Evolutionary conservation across 2,113 vertebrate genomes (phyloP).

Genomic region (Osmerus eperlanus): DNA sequence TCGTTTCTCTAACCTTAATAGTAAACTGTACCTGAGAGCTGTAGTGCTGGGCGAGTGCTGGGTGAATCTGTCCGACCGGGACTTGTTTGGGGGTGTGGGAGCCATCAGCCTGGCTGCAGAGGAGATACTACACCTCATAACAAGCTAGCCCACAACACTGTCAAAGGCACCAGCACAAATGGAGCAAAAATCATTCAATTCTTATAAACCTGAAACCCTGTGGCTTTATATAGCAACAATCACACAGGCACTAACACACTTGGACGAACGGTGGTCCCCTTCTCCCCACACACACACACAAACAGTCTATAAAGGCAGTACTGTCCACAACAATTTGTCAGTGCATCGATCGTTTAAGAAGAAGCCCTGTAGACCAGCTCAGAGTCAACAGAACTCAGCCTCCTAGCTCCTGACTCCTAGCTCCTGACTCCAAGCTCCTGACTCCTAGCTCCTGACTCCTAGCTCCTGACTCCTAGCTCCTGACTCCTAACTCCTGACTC

Average conservation of each 20-base stretch:
- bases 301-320: conserved; percentile 58
- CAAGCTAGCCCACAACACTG: conserved; percentile 38
- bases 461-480: too few species aligned
- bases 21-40: too few species aligned
- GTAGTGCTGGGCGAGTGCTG: too few species aligned
- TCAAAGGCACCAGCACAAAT: conserved; percentile 30
- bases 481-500: too few species aligned
- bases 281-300: conserved; percentile 45
- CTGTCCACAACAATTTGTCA: conserved; percentile 71
- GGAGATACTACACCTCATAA: conserved; percentile 49
- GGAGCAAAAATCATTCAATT: conserved; percentile 59
- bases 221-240: not conserved
- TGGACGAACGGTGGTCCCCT: not conserved
- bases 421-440: too few species aligned
- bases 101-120: too few species aligned
- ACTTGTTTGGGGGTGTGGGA: too few species aligned
- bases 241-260: conserved; percentile 9
- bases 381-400: conserved; percentile 59
- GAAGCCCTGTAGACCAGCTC: conserved; percentile 56
- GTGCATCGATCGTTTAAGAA: conserved; percentile 64
- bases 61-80: too few species aligned
- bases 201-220: conserved; percentile 41
- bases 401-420: conserved; percentile 17
- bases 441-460: too few species aligned
- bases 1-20: too few species aligned